These are phyloP conservation scores for Epinephelus malabaricus DNA, from an alignment of 2,797 vertebrate genomes.

Conservation along the genomic window DNA sequence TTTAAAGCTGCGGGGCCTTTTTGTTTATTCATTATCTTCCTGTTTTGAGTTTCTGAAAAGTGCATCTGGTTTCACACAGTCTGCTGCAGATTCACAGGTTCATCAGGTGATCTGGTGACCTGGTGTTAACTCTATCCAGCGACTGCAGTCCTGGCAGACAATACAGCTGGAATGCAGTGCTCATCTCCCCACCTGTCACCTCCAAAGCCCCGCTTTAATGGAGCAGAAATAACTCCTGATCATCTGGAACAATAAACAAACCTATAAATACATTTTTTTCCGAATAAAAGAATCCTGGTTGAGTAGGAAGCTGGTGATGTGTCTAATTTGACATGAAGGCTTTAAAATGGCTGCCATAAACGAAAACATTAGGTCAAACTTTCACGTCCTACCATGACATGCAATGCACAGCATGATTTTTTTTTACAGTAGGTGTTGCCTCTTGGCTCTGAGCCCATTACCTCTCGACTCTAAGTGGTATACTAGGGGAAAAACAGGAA, in stretches of 20 bases:
- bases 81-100: neutral
- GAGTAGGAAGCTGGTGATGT: neutral
- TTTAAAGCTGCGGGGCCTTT: neutral
- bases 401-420: neutral
- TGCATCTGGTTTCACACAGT: neutral
- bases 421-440: neutral
- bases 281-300: neutral
- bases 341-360: neutral
- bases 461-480: neutral
- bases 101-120: neutral
- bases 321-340: neutral
- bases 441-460: slow-evolving; percentile 8
- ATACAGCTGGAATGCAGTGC: neutral
- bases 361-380: no score
- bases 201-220: slow-evolving; percentile 10
- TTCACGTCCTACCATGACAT: neutral
- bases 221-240: neutral
- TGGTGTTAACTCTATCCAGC: neutral
- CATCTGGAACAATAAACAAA: slow-evolving; percentile 16
- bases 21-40: slow-evolving; percentile 2
- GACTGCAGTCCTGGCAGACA: neutral
- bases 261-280: slow-evolving; percentile 6
- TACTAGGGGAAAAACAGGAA: slow-evolving; percentile 48
- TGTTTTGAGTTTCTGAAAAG: slow-evolving; percentile 11
- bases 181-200: neutral